Base-by-base conservation (phyloP, 2,113 vertebrate genomes). In the Prunella fulvescens region DNA sequence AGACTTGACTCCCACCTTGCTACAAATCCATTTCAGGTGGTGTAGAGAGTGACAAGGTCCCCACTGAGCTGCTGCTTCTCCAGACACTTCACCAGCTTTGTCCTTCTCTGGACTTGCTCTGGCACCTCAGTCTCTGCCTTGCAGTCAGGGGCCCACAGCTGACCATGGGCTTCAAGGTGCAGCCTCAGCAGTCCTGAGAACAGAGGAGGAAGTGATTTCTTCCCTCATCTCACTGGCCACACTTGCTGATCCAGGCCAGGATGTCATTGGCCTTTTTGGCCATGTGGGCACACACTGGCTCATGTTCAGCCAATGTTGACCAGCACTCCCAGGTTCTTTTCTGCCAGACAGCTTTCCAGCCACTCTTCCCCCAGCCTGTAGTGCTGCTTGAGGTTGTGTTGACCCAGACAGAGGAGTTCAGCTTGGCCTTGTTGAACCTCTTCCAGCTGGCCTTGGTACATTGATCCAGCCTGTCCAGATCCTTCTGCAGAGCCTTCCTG, bases 1-100 rank as follows among this genome's bases (percentile, higher is more conserved):
- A 81, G 56, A 29, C 23, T 0, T 0, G 2, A 19, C 2, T 1
- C 5, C 10, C 17, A 39, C n/a, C 26, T 81, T 6, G 5, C 12
- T n/a, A 23, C 10, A 31, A 4, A 44, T 39, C 60, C 8, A 31
- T 39, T 60, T 39, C 26, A 35, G 51, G 19, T 39, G 12, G 8
- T 77, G 40, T 48, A 54, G 62, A 48, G 69, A 17, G 8, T 25
- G 10, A 18, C 18, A 33, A 42, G 16, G 26, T 65, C 45, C 18
- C 39, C 19, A 24, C 7, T 54, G n/a, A 90, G 35, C 45, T 51
- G 39, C 35, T 61, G 3, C 14, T 81, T 81, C n/a, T 65, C 37
- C 19, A 29, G 11, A 6, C 39, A 6, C 10, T 58, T 71, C 31
- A 29, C 13, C n/a, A 70, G 22, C 19, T 37, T 70, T 65, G 39